Evolutionary conservation across 2,797 vertebrate genomes (phyloP).

Genomic region (Halcyon smyrnensis): DNA sequence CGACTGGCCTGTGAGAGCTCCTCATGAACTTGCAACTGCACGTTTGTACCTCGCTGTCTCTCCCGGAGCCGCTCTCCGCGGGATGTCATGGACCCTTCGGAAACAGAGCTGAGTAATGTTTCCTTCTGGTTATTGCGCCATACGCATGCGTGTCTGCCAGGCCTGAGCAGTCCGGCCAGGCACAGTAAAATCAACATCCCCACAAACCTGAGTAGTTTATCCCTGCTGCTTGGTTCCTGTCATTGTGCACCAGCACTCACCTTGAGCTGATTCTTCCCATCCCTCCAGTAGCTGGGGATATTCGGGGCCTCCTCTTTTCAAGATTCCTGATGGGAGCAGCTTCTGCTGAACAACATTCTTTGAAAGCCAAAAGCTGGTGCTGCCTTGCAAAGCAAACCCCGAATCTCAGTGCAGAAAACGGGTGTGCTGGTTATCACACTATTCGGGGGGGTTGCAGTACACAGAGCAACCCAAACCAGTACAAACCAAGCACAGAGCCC

Average conservation of each 20-base stretch:
- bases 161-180: background rate
- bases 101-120: accelerated
- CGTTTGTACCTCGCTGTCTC: background rate
- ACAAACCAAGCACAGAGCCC: background rate
- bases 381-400: background rate
- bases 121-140: background rate
- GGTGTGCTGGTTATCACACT: accelerated
- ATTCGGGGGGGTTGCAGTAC: accelerated
- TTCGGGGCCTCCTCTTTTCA: background rate
- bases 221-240: background rate
- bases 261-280: background rate
- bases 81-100: accelerated
- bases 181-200: background rate
- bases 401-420: background rate
- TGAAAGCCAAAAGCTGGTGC: background rate
- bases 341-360: background rate
- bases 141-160: background rate
- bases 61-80: accelerated
- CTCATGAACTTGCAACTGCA: accelerated
- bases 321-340: background rate
- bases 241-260: accelerated
- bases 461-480: accelerated
- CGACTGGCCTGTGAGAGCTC: background rate
- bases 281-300: background rate
- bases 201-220: accelerated